These are phyloP conservation scores for Acanthococcus lagerstroemiae DNA, from an alignment of 2,888 invertebrate species.

Conservation along the genomic window DNA sequence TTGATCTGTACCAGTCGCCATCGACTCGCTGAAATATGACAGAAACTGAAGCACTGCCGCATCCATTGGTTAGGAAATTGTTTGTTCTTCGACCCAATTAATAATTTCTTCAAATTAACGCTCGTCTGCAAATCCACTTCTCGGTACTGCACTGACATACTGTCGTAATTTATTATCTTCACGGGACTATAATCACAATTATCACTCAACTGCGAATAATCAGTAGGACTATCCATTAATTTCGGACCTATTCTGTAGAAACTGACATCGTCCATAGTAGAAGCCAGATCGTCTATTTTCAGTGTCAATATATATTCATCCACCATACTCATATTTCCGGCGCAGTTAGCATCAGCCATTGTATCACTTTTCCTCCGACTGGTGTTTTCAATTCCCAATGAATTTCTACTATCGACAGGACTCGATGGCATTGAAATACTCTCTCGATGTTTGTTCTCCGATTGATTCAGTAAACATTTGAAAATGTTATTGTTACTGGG, in stretches of 20 bases:
- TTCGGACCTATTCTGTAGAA: constrained; percentile 18
- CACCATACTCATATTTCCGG: not conserved
- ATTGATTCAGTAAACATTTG: constrained; percentile 7
- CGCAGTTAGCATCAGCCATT: not conserved
- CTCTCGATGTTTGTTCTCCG: not conserved
- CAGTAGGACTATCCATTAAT: constrained; percentile 8
- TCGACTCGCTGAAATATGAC: constrained; percentile 17
- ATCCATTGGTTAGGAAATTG: constrained; percentile 7
- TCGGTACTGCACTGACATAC: not conserved
- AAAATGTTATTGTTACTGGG: constrained; percentile 34
- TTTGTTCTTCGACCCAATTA: constrained; percentile 6
- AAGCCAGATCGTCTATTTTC: constrained; percentile 15
- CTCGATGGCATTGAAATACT: constrained; percentile 19
- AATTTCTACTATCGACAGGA: constrained; percentile 2
- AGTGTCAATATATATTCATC: constrained; percentile 16
- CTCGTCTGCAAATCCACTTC: not conserved
- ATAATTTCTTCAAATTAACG: constrained; percentile 2
- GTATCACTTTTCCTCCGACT: constrained; percentile 28
- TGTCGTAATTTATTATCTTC: not conserved
- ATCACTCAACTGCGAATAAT: constrained; percentile 5
- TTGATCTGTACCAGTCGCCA: constrained; percentile 19
- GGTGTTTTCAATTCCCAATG: constrained; percentile 2
- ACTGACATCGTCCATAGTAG: constrained; percentile 14
- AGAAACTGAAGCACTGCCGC: constrained; percentile 18
- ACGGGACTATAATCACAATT: constrained; percentile 15